Evolutionary conservation across 2,113 vertebrate genomes (phyloP), one percentile per base, ranked within the genome.

Genomic region (Rhinolophus ferrumequinum): DNA sequence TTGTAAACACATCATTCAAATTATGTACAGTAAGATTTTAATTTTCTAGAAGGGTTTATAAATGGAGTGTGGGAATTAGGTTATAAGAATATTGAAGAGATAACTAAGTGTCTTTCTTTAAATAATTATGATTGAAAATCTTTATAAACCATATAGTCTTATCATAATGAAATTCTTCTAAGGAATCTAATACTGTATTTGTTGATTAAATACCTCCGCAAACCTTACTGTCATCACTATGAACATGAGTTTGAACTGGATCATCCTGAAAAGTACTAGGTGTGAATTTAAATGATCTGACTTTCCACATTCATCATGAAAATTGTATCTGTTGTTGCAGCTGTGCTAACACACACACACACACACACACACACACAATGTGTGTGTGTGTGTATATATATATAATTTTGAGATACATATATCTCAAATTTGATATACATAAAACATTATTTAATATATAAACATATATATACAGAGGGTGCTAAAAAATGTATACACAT

Each of bases 31-130:
- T 72, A 66, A 79, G 35, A 54, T 21, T 64, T 70, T 44, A 79
- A 83, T 83, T 79, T 96, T 83, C 41, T 79, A 66, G 19, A 62
- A n/a, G 52, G 26, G 10, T 64, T 96, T 81, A 79, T n/a, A 89
- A 94, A 93, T 38, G 41, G n/a, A 81, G 15, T 83, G 4, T 95
- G 80, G n/a, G 1, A 80, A 93, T 89, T 92, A 67, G 54, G 82
- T 85, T 89, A 73, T 28, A 86, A 88, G 47, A 19, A 2, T 66
- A 60, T 14, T 95, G n/a, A 88, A 44, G 9, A 72, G 28, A 76
- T 26, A 76, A 82, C 28, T 56, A 89, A 76, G 60, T 82, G 11
- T 54, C 30, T 73, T 84, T 62, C 12, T 56, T 94, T 69, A 35
- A 89, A 86, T 56, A 91, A 66, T 70, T 85, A 81, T 82, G 33